Percentiles rank a stretch among this genome's conserved stretches.
phyloP scores from a whole-genome alignment of 2,888 invertebrate genomes.

The Disparrhopalites patrizii region DNA sequence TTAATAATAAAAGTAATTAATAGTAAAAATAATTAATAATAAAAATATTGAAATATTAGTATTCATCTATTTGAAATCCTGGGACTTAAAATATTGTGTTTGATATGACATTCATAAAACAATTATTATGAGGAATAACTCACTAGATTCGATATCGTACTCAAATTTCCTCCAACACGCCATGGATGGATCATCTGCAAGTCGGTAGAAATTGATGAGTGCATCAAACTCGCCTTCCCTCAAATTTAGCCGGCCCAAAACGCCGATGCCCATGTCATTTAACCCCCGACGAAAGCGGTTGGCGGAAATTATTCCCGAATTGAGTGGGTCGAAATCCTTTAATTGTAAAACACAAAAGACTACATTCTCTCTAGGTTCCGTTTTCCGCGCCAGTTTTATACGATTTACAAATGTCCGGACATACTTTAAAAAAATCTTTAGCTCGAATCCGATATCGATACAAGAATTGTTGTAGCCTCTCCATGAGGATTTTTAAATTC shows the following conservation, averaged over 20 bases:
- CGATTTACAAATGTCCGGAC: not conserved
- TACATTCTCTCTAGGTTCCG: not conserved
- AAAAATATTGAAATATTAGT: not conserved
- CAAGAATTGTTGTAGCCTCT: conserved; percentile 65
- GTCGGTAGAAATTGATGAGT: conserved; percentile 64
- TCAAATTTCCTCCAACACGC: conserved; percentile 73
- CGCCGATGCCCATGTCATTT: conserved; percentile 62
- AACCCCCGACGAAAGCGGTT: conserved; percentile 69
- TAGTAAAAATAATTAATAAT: too few species aligned
- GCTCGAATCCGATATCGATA: conserved; percentile 63
- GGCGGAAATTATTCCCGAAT: conserved; percentile 64
- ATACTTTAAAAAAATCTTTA: conserved; percentile 65
- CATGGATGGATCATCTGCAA: conserved; percentile 65
- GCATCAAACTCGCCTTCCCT: conserved; percentile 62
- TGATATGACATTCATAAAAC: not conserved
- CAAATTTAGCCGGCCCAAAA: conserved; percentile 58
- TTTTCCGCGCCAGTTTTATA: not conserved
- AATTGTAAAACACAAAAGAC: conserved; percentile 21
- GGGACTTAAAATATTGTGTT: conserved; percentile 6
- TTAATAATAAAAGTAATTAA: not conserved
- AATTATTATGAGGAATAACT: not conserved
- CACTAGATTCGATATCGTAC: conserved; percentile 72
- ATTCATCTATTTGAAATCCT: not conserved
- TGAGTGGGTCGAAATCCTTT: conserved; percentile 66
- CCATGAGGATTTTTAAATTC: conserved; percentile 52